A percentile compares a stretch with the other conserved stretches of the same genome.
These are phyloP conservation scores for Diplazon laetatorius DNA, from an alignment of 2,888 invertebrate species.

Conservation along the genomic window DNA sequence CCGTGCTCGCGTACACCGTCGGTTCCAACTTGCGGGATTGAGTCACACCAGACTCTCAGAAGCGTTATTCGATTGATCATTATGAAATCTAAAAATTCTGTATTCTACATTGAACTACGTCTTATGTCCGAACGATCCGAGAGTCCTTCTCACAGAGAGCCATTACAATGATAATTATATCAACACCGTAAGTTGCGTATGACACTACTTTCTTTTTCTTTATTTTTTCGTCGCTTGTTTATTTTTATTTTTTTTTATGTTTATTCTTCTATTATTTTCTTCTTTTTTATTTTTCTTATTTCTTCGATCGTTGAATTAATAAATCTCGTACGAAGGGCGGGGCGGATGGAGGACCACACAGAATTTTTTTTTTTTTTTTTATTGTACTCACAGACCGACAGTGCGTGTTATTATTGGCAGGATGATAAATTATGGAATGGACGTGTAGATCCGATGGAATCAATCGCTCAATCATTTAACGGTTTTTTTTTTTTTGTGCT, in stretches of 20 bases:
- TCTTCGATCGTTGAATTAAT: conserved; percentile 28
- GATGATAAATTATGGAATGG: conserved; percentile 61
- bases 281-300: not conserved
- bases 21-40: conserved; percentile 27
- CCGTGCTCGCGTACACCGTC: conserved; percentile 6
- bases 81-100: conserved; percentile 54
- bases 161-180: conserved; percentile 31
- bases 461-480: conserved; percentile 12
- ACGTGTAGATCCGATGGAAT: conserved; percentile 44
- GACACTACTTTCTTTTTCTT: conserved; percentile 18
- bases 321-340: conserved; percentile 29
- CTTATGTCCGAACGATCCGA: conserved; percentile 12
- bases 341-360: conserved; percentile 11
- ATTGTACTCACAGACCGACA: conserved; percentile 51
- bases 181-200: conserved; percentile 34
- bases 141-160: too few species aligned
- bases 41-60: not conserved
- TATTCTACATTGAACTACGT: conserved; percentile 38
- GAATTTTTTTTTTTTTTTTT: too few species aligned
- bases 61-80: conserved; percentile 41
- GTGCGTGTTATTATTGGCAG: conserved; percentile 44
- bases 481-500: conserved; percentile 1
- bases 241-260: not conserved
- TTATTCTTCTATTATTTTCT: not conserved
- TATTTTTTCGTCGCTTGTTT: not conserved